Evolutionary conservation across 2,888 invertebrate species (phyloP), one percentile per base, ranked within the genome.

Genomic region (Podabrus alpinus): DNA sequence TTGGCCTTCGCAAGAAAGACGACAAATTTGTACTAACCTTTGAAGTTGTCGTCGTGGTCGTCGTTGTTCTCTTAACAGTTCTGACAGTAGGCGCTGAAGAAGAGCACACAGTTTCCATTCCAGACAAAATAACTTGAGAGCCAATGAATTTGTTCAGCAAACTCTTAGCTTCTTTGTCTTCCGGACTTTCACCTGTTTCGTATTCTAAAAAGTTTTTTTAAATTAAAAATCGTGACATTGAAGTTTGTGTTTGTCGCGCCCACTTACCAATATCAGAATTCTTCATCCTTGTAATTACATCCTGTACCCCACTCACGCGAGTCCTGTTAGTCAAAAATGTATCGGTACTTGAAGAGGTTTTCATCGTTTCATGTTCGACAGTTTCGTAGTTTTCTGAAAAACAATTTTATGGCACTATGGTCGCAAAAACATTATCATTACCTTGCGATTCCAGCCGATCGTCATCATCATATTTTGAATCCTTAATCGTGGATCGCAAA

Each of bases 121-220:
- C 94, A 71, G 92, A 92, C 89, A 95, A 92, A 75, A 95, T 91
- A 81, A 94, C 94, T 82, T 93, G 93, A 78, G 94, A 94, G 73
- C 95, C 95, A 69, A 95, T 89, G 88, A 95, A 95, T 89, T 94
- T 95, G 89, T 95, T 95, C 69, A 95, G 90, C 81, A 95, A 89
- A 77, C 93, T 92, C 72, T 94, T 91, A 59, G 94, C 94, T 87
- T 94, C 93, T 59, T 89, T 86, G 86, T 94, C 94, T 85, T 93
- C 93, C 25, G 86, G 61, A 1, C 89, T 90, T 84, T 94, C 94
- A 9, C 92, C 92, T 78, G 90, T 91, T 82, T 91, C 90, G 77
- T 90, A 88, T 84, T 92, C 92, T 92, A 74, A 15, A 79, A 75
- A 16, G 2, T 45, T 5, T 7, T 45, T n/a, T n/a, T 5, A 5